Percentiles rank a stretch among this genome's conserved stretches.
phyloP scores from a whole-genome alignment of 2,888 invertebrate genomes.

The Aleiodes alternator region DNA sequence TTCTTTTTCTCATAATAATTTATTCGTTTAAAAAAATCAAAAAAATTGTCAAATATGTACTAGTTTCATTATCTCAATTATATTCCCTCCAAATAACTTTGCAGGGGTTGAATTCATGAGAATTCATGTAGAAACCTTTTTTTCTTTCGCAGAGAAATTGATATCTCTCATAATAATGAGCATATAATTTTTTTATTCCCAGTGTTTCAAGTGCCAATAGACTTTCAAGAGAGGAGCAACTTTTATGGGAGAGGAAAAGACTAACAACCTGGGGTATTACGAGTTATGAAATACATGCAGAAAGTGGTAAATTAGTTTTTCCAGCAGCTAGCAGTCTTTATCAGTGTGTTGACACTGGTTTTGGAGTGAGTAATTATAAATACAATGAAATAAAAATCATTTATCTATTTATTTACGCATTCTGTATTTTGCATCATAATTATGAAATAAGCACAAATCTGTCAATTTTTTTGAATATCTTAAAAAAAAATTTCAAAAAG shows the following conservation, averaged over 20 bases:
- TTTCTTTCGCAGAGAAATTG: conserved; percentile 29
- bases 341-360: conserved; percentile 87
- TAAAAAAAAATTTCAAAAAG: too few species aligned
- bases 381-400: conserved; percentile 1
- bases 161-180: background rate
- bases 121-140: conserved; percentile 2
- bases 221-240: conserved; percentile 91
- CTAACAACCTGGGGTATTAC: conserved; percentile 96
- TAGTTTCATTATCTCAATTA: too few species aligned
- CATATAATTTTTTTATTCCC: conserved; percentile 45
- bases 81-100: background rate
- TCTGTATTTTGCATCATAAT: too few species aligned
- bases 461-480: background rate
- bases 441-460: too few species aligned
- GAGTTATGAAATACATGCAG: conserved; percentile 90
- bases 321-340: conserved; percentile 93
- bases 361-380: conserved; percentile 77
- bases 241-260: conserved; percentile 93
- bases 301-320: conserved; percentile 91
- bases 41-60: too few species aligned
- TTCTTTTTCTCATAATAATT: background rate
- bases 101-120: background rate
- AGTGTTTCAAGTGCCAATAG: conserved; percentile 77
- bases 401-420: background rate
- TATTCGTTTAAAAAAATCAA: too few species aligned